phyloP scores from a whole-genome alignment of 2,888 invertebrate species.

The Hartigia nigra region DNA sequence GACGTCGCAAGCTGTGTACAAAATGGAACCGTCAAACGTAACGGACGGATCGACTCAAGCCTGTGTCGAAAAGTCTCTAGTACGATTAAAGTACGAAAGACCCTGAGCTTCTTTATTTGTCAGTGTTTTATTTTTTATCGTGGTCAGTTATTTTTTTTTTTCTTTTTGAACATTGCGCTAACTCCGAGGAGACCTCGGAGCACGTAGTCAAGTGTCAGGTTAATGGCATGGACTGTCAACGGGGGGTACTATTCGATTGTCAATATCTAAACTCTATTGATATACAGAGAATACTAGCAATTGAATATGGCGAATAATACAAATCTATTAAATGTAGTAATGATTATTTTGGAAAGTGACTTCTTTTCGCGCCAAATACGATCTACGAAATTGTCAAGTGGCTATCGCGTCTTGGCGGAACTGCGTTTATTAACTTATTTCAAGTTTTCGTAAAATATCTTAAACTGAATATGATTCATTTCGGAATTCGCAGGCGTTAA shows the following conservation, averaged over 20 bases:
- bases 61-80: not conserved
- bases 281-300: not conserved
- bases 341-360: not conserved
- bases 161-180: not conserved
- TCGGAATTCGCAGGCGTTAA: not conserved
- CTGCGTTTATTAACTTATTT: not conserved
- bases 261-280: not conserved
- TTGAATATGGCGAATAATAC: not conserved
- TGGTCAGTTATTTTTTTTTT: constrained; percentile 13
- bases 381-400: not conserved
- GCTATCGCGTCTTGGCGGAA: not conserved
- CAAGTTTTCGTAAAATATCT: not conserved
- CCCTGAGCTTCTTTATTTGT: not conserved
- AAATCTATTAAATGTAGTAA: not conserved
- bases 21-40: constrained; percentile 12
- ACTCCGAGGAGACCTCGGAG: not conserved
- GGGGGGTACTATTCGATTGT: not conserved
- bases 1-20: not conserved
- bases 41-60: constrained; percentile 1
- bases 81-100: not conserved
- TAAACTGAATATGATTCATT: not conserved
- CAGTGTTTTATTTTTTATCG: constrained; percentile 18
- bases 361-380: not conserved
- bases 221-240: not conserved
- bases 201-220: not conserved